Evolutionary conservation across 1,140 invertebrate species (phyloP).

Genomic region (Thereuonema tuberculata): DNA sequence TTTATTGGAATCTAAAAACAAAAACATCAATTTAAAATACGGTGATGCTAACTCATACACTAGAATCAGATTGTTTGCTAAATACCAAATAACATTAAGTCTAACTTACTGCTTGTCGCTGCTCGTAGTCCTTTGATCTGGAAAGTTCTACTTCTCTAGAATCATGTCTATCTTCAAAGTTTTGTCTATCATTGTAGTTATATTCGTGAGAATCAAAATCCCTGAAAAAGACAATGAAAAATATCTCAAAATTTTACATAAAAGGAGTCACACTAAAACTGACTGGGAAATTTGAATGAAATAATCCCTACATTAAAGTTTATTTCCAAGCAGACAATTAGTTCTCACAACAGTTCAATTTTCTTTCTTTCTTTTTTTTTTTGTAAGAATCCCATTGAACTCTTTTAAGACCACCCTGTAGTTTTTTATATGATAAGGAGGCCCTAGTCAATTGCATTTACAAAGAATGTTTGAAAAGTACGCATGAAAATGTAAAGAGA

Average conservation of each 20-base stretch:
- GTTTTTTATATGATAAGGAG: too few relatives aligned
- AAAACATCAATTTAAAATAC: too few relatives aligned
- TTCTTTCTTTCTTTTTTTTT: background rate
- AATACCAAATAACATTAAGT: conserved; percentile 20
- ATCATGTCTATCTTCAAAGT: conserved; percentile 6
- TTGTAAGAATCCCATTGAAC: background rate
- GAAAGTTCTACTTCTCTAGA: conserved; percentile 9
- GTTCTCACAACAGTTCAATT: background rate
- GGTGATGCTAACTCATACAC: too few relatives aligned
- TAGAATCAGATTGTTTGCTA: too few relatives aligned
- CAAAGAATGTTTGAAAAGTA: too few relatives aligned
- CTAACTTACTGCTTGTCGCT: conserved; percentile 12
- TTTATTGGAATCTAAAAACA: background rate
- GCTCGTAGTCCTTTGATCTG: conserved; percentile 18
- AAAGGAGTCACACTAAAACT: background rate
- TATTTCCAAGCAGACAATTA: background rate
- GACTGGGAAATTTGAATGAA: background rate
- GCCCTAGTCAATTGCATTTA: too few relatives aligned
- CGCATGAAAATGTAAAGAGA: too few relatives aligned
- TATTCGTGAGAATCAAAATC: conserved; percentile 14
- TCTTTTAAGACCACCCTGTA: background rate
- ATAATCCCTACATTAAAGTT: background rate
- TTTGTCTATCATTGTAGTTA: conserved; percentile 10
- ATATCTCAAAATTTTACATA: background rate
- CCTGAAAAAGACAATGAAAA: conserved; percentile 5